Conservation (phyloP, 2,797 vertebrate species). For the Cheirogaleus major region DNA sequence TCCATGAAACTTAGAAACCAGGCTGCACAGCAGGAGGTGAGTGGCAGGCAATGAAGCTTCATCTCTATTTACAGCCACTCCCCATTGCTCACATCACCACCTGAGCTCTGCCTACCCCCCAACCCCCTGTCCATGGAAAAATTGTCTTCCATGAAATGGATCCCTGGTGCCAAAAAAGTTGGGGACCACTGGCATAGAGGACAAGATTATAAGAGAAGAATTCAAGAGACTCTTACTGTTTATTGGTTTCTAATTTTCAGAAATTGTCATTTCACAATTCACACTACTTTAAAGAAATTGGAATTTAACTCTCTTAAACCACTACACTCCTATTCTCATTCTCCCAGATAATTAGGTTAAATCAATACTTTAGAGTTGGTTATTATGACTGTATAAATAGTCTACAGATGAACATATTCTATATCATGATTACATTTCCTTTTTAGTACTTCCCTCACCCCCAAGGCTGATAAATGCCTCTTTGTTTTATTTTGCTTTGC, state of each 20-base stretch:
- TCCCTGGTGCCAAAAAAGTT: no score
- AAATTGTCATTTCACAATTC: background rate
- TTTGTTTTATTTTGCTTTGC: background rate
- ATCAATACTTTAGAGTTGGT: background rate
- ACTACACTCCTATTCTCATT: background rate
- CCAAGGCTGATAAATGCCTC: background rate
- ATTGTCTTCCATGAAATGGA: no score
- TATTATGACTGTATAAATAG: background rate
- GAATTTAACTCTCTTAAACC: background rate
- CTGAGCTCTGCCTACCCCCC: no score
- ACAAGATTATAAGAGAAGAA: background rate
- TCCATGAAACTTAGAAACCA: no score
- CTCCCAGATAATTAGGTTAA: background rate
- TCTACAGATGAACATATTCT: background rate
- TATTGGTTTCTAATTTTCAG: constrained; percentile 9
- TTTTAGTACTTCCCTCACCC: background rate
- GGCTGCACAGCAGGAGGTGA: no score
- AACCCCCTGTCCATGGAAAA: no score
- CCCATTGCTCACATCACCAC: no score
- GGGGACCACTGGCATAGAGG: background rate
- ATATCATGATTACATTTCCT: background rate
- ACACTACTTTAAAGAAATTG: background rate
- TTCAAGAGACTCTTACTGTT: background rate
- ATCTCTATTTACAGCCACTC: no score
- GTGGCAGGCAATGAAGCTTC: no score